Conservation (phyloP, 1,140 invertebrate genomes). For the Drosophila orosa region DNA sequence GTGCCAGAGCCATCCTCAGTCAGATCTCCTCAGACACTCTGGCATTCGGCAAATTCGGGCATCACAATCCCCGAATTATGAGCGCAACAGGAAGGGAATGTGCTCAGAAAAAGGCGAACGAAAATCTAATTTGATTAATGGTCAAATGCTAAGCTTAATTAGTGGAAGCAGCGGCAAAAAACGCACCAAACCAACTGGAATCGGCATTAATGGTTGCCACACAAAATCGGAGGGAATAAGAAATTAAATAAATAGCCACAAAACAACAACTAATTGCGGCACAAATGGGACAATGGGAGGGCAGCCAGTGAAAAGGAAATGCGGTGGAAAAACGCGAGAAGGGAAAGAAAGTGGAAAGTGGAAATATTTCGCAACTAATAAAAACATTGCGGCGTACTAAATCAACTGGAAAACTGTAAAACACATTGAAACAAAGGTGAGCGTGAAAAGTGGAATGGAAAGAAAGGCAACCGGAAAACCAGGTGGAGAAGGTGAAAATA, state of each 20-base stretch:
- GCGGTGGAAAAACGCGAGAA: conserved; percentile 7
- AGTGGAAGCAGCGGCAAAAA: conserved; percentile 47
- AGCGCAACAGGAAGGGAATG: conserved; percentile 36
- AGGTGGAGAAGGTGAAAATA: conserved; percentile 26
- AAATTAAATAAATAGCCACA: conserved; percentile 55
- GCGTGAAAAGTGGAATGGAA: conserved; percentile 10
- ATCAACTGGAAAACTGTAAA: conserved; percentile 71
- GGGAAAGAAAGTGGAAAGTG: conserved; percentile 10
- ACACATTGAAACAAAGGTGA: conserved; percentile 38
- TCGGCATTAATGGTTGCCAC: conserved; percentile 44
- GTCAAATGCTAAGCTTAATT: conserved; percentile 78
- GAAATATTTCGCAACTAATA: conserved; percentile 76
- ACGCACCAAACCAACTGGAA: conserved; percentile 29
- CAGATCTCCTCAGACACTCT: conserved; percentile 26
- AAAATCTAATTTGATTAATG: conserved; percentile 80
- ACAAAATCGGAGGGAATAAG: conserved; percentile 12
- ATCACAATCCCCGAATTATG: conserved; percentile 47
- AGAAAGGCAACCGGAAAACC: conserved; percentile 2
- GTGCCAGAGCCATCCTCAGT: conserved; percentile 51
- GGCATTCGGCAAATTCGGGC: conserved; percentile 21
- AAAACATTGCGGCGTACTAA: conserved; percentile 72
- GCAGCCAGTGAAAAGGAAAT: conserved; percentile 57
- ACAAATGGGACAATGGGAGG: conserved; percentile 48
- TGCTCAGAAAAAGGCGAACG: conserved; percentile 10
- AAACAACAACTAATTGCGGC: conserved; percentile 65